Conservation (phyloP, 2,113 vertebrate species). For the Triplophysa rosa region DNA sequence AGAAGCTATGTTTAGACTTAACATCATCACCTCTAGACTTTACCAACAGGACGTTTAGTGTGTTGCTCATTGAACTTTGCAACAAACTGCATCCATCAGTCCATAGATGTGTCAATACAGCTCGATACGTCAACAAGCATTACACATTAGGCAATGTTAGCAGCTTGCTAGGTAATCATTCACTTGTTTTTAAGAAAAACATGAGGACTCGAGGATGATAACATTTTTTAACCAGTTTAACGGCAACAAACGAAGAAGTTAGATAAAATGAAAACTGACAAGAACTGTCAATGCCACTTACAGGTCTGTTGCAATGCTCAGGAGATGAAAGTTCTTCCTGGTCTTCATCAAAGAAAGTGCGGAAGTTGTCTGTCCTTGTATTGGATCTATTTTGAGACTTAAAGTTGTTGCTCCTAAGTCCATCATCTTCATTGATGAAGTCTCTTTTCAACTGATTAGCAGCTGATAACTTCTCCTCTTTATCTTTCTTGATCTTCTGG, state of each 20-base stretch:
- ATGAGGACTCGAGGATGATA: neutral
- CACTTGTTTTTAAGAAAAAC: slow-evolving; percentile 34
- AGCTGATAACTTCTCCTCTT: slow-evolving; percentile 84
- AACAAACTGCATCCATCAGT: slow-evolving; percentile 21
- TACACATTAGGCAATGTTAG: slow-evolving; percentile 32
- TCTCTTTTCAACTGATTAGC: slow-evolving; percentile 63
- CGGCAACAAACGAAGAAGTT: neutral
- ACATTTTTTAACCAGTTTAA: neutral
- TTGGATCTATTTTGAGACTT: slow-evolving; percentile 52
- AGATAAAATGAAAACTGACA: neutral
- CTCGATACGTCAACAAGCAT: slow-evolving; percentile 15
- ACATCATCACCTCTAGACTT: neutral
- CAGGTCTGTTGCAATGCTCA: slow-evolving; percentile 85
- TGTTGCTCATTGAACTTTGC: slow-evolving; percentile 62
- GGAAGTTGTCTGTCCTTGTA: slow-evolving; percentile 64
- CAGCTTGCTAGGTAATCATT: slow-evolving; percentile 44
- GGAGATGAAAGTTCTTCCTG: slow-evolving; percentile 90
- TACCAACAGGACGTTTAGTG: neutral
- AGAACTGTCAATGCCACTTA: slow-evolving; percentile 71
- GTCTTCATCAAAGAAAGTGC: slow-evolving; percentile 79
- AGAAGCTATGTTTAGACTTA: slow-evolving; percentile 7
- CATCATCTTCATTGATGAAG: slow-evolving; percentile 46
- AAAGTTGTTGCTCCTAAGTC: slow-evolving; percentile 50
- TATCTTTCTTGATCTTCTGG: slow-evolving; percentile 82
- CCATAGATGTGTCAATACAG: slow-evolving; percentile 45